A percentile compares a stretch with the other conserved stretches of the same genome.
Evolutionary conservation across 2,797 vertebrate species (phyloP).

Genomic region (Phalanger gymnotis): DNA sequence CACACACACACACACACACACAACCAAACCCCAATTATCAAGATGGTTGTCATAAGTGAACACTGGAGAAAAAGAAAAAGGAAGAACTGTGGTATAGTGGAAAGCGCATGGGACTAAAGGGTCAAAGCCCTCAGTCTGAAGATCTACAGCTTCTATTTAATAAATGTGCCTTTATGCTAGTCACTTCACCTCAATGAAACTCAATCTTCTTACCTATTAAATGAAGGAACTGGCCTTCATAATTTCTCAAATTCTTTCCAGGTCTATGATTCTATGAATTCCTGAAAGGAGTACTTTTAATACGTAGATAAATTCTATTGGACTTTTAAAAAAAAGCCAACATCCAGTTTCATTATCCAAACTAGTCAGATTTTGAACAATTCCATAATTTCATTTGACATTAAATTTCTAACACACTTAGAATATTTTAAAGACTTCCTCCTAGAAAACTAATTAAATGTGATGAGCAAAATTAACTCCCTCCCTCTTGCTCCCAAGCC

Average conservation of each 20-base stretch:
- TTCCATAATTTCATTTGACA: not conserved
- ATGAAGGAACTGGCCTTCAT: not conserved
- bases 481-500: not conserved
- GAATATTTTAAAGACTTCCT: not conserved
- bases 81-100: not conserved
- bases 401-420: not conserved
- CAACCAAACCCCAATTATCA: not conserved
- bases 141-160: not conserved
- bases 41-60: not conserved
- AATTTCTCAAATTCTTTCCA: not conserved
- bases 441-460: conserved; percentile 38
- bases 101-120: not conserved
- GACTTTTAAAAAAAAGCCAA: not conserved
- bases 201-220: not conserved
- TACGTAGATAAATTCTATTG: not conserved
- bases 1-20: not conserved
- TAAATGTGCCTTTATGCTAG: not conserved
- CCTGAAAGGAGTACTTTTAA: not conserved
- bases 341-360: not conserved
- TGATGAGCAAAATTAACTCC: not conserved
- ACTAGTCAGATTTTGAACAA: not conserved
- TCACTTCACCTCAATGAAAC: not conserved
- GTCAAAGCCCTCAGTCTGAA: not conserved
- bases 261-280: not conserved
- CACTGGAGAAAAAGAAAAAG: not conserved